Conservation (phyloP, 2,113 vertebrate species). For the Strix uralensis region DNA sequence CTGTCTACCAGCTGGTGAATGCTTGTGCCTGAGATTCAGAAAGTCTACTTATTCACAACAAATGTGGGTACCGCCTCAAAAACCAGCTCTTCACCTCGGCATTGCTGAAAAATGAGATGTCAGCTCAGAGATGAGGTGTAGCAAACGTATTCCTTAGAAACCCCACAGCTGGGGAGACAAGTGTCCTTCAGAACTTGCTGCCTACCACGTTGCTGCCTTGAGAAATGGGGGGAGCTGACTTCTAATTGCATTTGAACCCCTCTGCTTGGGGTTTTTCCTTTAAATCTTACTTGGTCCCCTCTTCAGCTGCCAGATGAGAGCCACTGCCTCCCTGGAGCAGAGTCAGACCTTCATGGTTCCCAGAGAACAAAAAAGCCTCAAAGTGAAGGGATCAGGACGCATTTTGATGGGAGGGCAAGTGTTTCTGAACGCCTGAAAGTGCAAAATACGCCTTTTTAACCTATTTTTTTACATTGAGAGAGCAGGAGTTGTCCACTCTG, state of each 20-base stretch:
- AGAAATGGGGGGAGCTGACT: rapidly evolving
- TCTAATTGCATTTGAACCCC: neutral
- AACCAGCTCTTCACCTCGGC: neutral
- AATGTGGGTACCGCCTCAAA: neutral
- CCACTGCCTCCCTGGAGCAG: neutral
- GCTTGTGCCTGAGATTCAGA: neutral
- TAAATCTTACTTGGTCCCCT: neutral
- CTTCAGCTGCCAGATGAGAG: neutral
- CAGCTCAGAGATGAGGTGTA: neutral
- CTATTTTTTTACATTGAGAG: neutral
- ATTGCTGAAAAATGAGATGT: neutral
- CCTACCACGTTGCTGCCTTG: rapidly evolving
- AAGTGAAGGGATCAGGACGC: neutral
- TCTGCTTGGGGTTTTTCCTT: neutral
- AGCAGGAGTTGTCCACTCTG: neutral
- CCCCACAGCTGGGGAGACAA: neutral
- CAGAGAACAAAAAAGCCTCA: neutral
- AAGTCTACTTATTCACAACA: neutral
- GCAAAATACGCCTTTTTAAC: neutral
- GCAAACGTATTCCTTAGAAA: neutral
- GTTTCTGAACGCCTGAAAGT: neutral
- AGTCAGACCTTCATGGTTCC: neutral
- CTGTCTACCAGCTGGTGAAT: neutral
- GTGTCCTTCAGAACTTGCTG: neutral
- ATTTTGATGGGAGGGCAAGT: neutral